Percentiles rank a stretch among this genome's conserved stretches.
These are phyloP conservation scores for Rhyzopertha dominica DNA, from an alignment of 1,140 invertebrate genomes.

Conservation along the genomic window DNA sequence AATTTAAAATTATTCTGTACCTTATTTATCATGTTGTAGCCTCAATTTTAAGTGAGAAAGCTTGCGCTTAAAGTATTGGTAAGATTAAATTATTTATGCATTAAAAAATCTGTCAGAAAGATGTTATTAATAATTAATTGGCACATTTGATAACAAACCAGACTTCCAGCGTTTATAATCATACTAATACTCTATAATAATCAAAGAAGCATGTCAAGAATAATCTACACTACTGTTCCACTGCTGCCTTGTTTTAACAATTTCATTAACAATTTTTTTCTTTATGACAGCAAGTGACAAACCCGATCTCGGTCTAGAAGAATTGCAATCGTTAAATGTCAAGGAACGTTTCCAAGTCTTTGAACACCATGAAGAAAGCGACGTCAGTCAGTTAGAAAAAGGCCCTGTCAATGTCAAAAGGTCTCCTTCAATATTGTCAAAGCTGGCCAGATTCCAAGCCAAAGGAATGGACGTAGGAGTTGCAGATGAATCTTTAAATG, in stretches of 20 bases:
- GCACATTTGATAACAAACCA: too few species aligned
- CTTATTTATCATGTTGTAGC: too few species aligned
- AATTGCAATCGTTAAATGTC: slow-evolving; percentile 74
- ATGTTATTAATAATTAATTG: too few species aligned
- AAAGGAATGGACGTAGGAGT: slow-evolving; percentile 77
- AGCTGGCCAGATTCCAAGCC: slow-evolving; percentile 74
- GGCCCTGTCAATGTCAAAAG: slow-evolving; percentile 62
- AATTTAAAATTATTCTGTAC: too few species aligned
- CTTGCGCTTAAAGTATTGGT: too few species aligned
- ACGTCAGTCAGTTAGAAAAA: slow-evolving; percentile 52
- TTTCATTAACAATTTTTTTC: slow-evolving; percentile 1
- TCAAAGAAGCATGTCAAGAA: too few species aligned
- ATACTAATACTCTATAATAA: too few species aligned
- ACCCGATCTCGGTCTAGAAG: slow-evolving; percentile 81
- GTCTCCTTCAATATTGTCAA: slow-evolving; percentile 72
- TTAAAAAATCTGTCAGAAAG: too few species aligned
- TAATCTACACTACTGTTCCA: too few species aligned
- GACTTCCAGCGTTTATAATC: too few species aligned
- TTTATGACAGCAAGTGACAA: slow-evolving; percentile 71
- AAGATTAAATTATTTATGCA: too few species aligned
- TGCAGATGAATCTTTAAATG: slow-evolving; percentile 67
- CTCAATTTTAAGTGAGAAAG: too few species aligned
- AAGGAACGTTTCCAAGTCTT: slow-evolving; percentile 84
- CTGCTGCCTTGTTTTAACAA: neutral
- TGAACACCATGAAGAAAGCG: slow-evolving; percentile 54